Base-by-base conservation (phyloP, 2,888 invertebrate genomes). In the Antheraea yamamai region DNA sequence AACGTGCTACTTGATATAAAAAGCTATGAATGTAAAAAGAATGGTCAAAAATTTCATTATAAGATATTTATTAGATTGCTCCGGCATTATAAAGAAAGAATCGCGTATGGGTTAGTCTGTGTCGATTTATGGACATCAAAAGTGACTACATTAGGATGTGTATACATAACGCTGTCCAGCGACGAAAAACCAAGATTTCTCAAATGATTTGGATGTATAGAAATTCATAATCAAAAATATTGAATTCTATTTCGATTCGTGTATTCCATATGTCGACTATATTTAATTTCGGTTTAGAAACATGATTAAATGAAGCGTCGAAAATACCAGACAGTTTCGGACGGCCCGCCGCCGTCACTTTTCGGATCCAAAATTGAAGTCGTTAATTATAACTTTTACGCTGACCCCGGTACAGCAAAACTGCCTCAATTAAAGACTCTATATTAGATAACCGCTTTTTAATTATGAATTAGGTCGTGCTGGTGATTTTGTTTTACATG, bases 301-400 rank as follows among this genome's bases (percentile, higher is more conserved):
- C 3, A 64, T 14, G n/a, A 64, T 64, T 64, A 64, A 26, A 64
- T 16, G 26, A 16, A 64, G 14, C 23, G 23, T 12, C 23, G 64
- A 64, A 64, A 64, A 64, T 64, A 64, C 58, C 20, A n/a, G 4
- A n/a, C n/a, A 58, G 10, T 20, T 58, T 18, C 20, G 58, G n/a
- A 10, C 20, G 58, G 20, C 7, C 58, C 58, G n/a, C 58, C n/a
- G 58, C 58, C n/a, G 58, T 14, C 26, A 26, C 64, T 26, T 64
- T 89, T 87, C 85, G 82, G 82, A 81, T 80, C 81, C 82, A 79
- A 85, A 89, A 89, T 88, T 88, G 89, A 86, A 87, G 86, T 85
- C 88, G 87, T 91, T 92, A 92, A 93, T 93, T 92, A 91, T 92
- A 92, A 92, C 91, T 92, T 92, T 86, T 81, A 78, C 81, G 83